phyloP scores from a whole-genome alignment of 1,140 invertebrate genomes.

The Adoxophyes honmai region DNA sequence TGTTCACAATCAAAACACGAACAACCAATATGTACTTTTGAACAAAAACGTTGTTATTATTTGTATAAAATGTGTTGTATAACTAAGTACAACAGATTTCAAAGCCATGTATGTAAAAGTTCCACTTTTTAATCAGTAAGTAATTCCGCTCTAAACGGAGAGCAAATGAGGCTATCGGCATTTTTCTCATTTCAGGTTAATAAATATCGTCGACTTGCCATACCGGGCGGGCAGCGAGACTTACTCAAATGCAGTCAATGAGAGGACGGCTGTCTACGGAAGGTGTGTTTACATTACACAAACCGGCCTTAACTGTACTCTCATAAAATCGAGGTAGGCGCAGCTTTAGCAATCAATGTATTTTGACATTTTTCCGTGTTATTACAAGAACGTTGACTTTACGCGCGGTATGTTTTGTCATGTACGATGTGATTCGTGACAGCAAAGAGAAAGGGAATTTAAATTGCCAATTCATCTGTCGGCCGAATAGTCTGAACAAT shows the following conservation, averaged over 20 bases:
- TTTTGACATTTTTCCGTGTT: not conserved
- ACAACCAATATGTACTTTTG: too few relatives aligned
- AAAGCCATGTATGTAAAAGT: not conserved
- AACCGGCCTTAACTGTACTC: slow-evolving; percentile 14
- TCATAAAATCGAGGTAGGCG: slow-evolving; percentile 11
- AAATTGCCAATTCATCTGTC: too few relatives aligned
- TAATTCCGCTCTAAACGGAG: slow-evolving; percentile 22
- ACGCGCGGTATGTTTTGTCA: too few relatives aligned
- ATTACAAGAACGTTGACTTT: too few relatives aligned
- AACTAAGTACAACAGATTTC: not conserved
- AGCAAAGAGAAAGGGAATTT: too few relatives aligned
- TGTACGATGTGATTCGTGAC: too few relatives aligned
- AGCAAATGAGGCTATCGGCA: slow-evolving; percentile 39
- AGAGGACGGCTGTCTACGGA: slow-evolving; percentile 16
- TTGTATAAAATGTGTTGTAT: too few relatives aligned
- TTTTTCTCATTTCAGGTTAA: slow-evolving; percentile 72
- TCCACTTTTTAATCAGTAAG: slow-evolving; percentile 6
- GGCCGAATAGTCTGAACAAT: too few relatives aligned
- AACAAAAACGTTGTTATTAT: too few relatives aligned
- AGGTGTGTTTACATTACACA: slow-evolving; percentile 9
- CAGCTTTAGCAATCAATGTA: slow-evolving; percentile 3
- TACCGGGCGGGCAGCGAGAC: slow-evolving; percentile 39
- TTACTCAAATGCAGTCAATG: slow-evolving; percentile 43
- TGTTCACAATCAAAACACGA: too few relatives aligned
- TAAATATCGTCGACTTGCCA: slow-evolving; percentile 52